Base-by-base conservation (phyloP, 2,888 invertebrate genomes). In the Morpho helenor region DNA sequence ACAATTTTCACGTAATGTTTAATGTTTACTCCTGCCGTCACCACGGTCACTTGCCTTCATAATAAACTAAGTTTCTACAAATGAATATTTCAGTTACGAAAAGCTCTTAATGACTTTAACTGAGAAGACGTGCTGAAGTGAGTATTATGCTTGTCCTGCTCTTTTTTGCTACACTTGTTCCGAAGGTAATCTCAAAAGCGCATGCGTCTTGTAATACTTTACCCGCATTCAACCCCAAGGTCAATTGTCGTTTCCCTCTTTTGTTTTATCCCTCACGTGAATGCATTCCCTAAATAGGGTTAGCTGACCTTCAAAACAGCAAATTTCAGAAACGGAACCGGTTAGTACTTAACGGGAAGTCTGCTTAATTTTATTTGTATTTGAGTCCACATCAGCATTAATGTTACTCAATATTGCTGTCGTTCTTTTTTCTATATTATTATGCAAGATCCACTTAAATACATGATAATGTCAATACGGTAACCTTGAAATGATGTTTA, bases 151-250 rank as follows among this genome's bases (percentile, higher is more conserved):
- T 31, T 31, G 2, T 5, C 4, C 31, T 31, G 31, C 31, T 31
- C 41, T 16, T 45, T 39, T 61, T 22, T 40, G 48, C 44, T 48
- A 41, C 8, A 58, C 51, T 43, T 56, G 48, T n/a, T 57, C 31
- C 65, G 66, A 72, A 76, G 75, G 79, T 79, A 77, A 77, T 78
- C 77, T 66, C 61, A 65, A 66, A 58, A 60, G 68, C 80, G 79
- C 78, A 81, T 81, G 80, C 81, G 80, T 74, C 45, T 56, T 57
- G 52, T 59, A 63, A 59, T 65, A 65, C 62, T 69, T 69, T 70
- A 65, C 68, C 60, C 67, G 60, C 57, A 60, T 59, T 62, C 60
- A 56, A 49, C 68, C 31, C 62, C 68, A 69, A 70, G 71, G 69
- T 58, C 68, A 60, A 54, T 50, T 59, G 55, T 53, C 60, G 48